Conservation (phyloP, 2,113 vertebrate species). For the Nothocercus julius region DNA sequence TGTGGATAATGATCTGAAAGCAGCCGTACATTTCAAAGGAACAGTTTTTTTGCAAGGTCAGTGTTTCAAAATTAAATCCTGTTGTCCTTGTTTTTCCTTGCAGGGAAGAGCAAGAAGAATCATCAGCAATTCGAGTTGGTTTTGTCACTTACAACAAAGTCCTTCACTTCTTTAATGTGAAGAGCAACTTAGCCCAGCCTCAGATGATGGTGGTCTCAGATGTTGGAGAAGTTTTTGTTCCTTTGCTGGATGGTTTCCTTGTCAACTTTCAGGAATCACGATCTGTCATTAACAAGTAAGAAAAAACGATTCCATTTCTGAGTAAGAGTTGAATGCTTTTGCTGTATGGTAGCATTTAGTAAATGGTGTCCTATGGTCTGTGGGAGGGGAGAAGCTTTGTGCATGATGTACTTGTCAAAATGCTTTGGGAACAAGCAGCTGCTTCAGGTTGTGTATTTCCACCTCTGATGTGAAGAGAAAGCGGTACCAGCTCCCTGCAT, state of each 20-base stretch:
- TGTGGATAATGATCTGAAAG: background rate
- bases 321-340: background rate
- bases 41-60: background rate
- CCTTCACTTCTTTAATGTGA: slow-evolving; percentile 97
- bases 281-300: slow-evolving; percentile 90
- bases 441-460: background rate
- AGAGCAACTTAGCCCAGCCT: slow-evolving; percentile 92
- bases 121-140: slow-evolving; percentile 86
- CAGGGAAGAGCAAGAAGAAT: slow-evolving; percentile 87
- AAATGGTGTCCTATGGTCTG: background rate
- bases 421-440: background rate
- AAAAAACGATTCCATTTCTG: background rate
- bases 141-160: slow-evolving; percentile 96
- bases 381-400: background rate
- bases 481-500: rapidly evolving
- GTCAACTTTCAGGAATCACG: slow-evolving; percentile 91
- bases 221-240: slow-evolving; percentile 92
- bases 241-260: slow-evolving; percentile 92
- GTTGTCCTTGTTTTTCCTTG: background rate
- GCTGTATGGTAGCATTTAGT: background rate
- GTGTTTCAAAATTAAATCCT: background rate
- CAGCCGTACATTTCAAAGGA: background rate
- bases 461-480: background rate
- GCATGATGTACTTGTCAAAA: background rate
- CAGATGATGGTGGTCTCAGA: slow-evolving; percentile 99